phyloP scores from a whole-genome alignment of 2,888 invertebrate genomes.

The Phytoseiulus persimilis region DNA sequence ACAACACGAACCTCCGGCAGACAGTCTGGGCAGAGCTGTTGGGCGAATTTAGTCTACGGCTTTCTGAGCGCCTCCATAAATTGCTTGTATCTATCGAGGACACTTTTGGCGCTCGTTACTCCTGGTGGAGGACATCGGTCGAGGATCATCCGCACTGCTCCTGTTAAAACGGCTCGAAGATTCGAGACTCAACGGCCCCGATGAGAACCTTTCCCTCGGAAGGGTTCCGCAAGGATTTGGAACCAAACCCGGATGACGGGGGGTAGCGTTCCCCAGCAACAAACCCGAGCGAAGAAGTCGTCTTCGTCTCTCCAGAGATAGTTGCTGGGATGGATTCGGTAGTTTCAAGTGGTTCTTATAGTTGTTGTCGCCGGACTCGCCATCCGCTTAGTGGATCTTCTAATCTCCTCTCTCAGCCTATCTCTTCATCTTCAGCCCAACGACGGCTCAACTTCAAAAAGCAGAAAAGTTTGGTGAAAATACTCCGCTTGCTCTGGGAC shows the following conservation, averaged over 20 bases:
- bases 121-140: too few relatives aligned
- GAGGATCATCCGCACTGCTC: too few relatives aligned
- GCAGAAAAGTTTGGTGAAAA: too few relatives aligned
- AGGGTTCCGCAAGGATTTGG: not conserved
- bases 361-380: not conserved
- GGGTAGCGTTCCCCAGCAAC: not conserved
- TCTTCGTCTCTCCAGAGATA: too few relatives aligned
- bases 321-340: not conserved
- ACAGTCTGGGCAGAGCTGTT: not conserved
- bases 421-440: too few relatives aligned
- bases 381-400: not conserved
- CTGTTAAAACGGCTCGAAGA: too few relatives aligned
- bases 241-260: not conserved
- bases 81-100: too few relatives aligned
- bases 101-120: too few relatives aligned
- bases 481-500: too few relatives aligned
- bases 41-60: not conserved
- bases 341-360: not conserved
- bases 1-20: not conserved
- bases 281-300: too few relatives aligned
- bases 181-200: not conserved
- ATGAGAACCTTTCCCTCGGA: not conserved
- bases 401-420: not conserved
- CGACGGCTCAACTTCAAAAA: too few relatives aligned
- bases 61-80: too few relatives aligned